Conservation (phyloP, 2,797 vertebrate species). For the Sarcoramphus papa region DNA sequence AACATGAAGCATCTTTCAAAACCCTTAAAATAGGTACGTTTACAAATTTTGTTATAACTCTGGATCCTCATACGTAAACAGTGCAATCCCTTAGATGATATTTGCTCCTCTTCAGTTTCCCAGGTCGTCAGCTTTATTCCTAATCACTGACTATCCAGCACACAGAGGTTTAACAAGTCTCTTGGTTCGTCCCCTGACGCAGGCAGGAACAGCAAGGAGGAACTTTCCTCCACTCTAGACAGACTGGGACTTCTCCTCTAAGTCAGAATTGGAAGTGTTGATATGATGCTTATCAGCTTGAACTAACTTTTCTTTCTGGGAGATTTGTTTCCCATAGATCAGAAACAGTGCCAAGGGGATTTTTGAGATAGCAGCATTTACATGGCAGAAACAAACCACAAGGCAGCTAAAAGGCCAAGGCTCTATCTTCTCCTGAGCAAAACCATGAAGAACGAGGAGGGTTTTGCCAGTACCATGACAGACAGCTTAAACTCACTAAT, state of each 20-base stretch:
- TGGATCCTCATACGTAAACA: background rate
- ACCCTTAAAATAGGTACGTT: background rate
- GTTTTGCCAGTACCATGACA: background rate
- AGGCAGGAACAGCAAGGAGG: background rate
- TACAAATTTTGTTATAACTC: background rate
- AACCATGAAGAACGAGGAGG: background rate
- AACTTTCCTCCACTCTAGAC: background rate
- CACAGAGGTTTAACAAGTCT: background rate
- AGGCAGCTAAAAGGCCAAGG: background rate
- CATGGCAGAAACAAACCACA: background rate
- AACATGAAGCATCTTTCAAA: background rate
- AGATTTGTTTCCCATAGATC: background rate
- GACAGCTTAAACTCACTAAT: background rate
- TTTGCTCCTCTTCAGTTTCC: background rate
- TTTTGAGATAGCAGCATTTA: background rate
- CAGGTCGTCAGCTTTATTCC: background rate
- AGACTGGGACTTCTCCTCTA: background rate
- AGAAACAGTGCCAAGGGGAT: background rate
- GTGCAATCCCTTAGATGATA: background rate
- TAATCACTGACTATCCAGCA: background rate
- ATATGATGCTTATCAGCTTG: background rate
- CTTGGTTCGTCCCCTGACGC: background rate
- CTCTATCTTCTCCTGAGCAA: background rate
- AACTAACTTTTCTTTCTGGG: background rate
- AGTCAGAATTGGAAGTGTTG: background rate